Conservation (phyloP, 2,888 invertebrate genomes). For the Limnephilus rhombicus region DNA sequence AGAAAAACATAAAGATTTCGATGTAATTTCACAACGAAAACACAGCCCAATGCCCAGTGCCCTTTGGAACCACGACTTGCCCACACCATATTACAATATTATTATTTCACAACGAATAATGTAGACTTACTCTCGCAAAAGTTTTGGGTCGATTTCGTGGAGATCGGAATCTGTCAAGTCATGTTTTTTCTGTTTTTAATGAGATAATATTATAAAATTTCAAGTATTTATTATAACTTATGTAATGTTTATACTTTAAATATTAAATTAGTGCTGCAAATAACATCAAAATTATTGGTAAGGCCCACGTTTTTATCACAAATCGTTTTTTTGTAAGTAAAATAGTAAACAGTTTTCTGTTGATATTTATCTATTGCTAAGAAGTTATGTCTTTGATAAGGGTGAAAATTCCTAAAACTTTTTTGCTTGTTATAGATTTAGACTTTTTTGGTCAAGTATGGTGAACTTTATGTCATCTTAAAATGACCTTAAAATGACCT, state of each 20-base stretch:
- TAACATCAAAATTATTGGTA: too few species aligned
- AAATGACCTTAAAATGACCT: background rate
- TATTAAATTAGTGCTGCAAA: too few species aligned
- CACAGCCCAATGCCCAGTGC: constrained; percentile 29
- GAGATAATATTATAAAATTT: background rate
- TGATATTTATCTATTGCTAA: background rate
- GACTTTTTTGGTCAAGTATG: too few species aligned
- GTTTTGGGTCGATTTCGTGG: constrained; percentile 41
- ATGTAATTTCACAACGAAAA: constrained; percentile 36
- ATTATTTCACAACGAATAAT: constrained; percentile 42
- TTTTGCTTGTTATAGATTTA: too few species aligned
- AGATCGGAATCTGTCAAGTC: constrained; percentile 29
- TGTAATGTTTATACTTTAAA: too few species aligned
- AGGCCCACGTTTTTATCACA: too few species aligned
- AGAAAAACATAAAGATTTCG: constrained; percentile 4
- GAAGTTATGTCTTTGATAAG: too few species aligned
- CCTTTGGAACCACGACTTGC: constrained; percentile 23
- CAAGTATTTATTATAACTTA: too few species aligned
- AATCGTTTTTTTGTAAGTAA: background rate
- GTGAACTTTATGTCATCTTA: background rate
- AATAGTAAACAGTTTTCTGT: background rate
- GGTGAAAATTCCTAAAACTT: too few species aligned
- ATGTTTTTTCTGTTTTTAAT: background rate
- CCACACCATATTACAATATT: background rate
- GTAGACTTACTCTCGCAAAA: background rate